Conservation (phyloP, 1,140 invertebrate genomes). For the Gryon sp. region DNA sequence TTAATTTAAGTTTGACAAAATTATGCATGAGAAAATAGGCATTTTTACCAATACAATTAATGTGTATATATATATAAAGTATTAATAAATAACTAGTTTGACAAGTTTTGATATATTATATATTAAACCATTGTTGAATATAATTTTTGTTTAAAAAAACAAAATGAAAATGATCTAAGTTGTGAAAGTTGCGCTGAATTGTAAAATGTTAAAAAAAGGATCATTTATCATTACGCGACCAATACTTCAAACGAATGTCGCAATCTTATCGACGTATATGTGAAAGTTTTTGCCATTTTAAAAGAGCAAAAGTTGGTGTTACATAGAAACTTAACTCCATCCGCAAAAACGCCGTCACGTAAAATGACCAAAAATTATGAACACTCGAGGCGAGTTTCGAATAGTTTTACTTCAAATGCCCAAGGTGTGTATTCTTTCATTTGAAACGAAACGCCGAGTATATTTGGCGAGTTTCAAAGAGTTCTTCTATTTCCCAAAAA, state of each 20-base stretch:
- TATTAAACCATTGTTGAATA: no score
- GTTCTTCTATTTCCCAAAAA: constrained; percentile 16
- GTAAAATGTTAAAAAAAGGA: background rate
- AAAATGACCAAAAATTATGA: constrained; percentile 39
- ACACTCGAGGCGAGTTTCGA: constrained; percentile 33
- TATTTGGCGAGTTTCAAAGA: constrained; percentile 19
- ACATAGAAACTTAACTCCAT: constrained; percentile 28
- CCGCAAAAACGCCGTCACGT: constrained; percentile 24
- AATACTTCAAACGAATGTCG: constrained; percentile 17
- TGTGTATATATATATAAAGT: no score
- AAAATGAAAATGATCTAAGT: no score
- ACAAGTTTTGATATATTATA: no score
- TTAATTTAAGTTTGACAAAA: no score
- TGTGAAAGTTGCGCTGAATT: no score
- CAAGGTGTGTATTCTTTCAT: constrained; percentile 37
- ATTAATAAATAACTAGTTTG: no score
- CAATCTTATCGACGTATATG: constrained; percentile 27
- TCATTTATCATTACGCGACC: constrained; percentile 12
- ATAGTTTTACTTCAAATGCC: constrained; percentile 37
- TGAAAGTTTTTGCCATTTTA: constrained; percentile 29
- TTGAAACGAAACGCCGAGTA: constrained; percentile 19
- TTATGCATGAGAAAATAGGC: no score
- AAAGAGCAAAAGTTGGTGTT: constrained; percentile 18
- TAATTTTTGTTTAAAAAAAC: no score
- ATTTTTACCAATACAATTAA: no score